Percentiles rank a stretch among this genome's conserved stretches.
These are phyloP conservation scores for Plagodis pulveraria DNA, from an alignment of 2,888 invertebrate genomes.

Conservation along the genomic window DNA sequence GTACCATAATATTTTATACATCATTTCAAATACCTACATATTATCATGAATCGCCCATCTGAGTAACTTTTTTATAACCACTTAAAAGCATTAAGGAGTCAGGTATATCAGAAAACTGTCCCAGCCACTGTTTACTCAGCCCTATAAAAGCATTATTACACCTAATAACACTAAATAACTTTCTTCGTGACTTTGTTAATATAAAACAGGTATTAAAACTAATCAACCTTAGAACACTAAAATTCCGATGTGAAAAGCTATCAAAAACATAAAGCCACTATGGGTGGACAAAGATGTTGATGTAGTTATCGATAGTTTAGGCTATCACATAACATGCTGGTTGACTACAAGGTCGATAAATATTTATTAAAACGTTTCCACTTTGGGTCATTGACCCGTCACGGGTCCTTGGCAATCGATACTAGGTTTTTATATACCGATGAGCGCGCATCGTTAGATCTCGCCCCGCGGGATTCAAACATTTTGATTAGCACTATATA, in stretches of 20 bases:
- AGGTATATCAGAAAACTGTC: slow-evolving; percentile 5
- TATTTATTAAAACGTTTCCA: too few relatives aligned
- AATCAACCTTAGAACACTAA: slow-evolving; percentile 39
- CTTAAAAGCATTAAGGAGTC: slow-evolving; percentile 7
- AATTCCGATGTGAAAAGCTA: slow-evolving; percentile 39
- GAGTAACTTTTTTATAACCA: slow-evolving; percentile 1
- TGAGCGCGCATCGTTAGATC: too few relatives aligned
- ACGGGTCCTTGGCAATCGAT: too few relatives aligned
- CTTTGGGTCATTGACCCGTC: too few relatives aligned
- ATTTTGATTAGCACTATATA: too few relatives aligned
- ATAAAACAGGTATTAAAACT: slow-evolving; percentile 33
- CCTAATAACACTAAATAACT: slow-evolving; percentile 23
- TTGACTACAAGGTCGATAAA: too few relatives aligned
- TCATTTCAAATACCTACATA: too few relatives aligned
- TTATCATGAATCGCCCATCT: neutral
- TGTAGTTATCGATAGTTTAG: neutral
- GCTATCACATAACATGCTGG: too few relatives aligned
- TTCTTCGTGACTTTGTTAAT: slow-evolving; percentile 32
- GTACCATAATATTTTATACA: too few relatives aligned
- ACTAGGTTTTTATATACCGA: too few relatives aligned
- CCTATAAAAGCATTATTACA: slow-evolving; percentile 15
- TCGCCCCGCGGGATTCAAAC: too few relatives aligned
- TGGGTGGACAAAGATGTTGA: neutral
- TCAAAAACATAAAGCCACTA: slow-evolving; percentile 42
- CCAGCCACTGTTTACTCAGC: slow-evolving; percentile 5